Base-by-base conservation (phyloP, 2,888 invertebrate species). In the Andrena marginata region DNA sequence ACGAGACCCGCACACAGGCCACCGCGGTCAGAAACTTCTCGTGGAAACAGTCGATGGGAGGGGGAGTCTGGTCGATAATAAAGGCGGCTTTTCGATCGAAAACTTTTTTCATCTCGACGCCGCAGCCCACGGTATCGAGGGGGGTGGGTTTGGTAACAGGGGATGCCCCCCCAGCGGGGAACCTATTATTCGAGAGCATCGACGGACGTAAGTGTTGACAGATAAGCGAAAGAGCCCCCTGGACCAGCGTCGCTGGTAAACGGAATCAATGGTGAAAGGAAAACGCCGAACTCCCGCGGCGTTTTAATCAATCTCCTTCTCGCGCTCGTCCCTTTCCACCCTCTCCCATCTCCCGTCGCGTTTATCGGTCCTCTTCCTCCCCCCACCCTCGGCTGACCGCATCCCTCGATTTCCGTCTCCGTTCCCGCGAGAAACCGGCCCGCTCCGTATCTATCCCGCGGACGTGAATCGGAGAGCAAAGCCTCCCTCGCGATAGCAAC, bases 221-320 rank as follows among this genome's bases (percentile, higher is more conserved):
- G 89, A 87, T 89, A 85, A 86, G 86, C 74, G 90, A 82, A 87
- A 84, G 86, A 83, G 82, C 72, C 76, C 74, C 79, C 67, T 23
- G 64, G 60, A 67, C 62, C 72, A 65, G 74, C 67, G 76, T 81
- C 73, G 79, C 69, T 49, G 82, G 79, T 81, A 85, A 85, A 87
- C 80, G 84, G 82, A 88, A 86, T 86, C 86, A 86, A 86, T 75
- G 85, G 77, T 81, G 86, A 90, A 90, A 89, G 82, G 90, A 87
- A 89, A 89, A 85, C 80, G 87, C 84, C 84, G 82, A 87, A 85
- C 83, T 87, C 84, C 76, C 72, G 71, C 84, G 84, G 84, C 84
- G 87, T 89, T 88, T 89, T 87, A 90, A 90, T 90, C 90, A 87
- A 90, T 90, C 90, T 90, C 84, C 73, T 80, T 82, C 85, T 83